Base-by-base conservation (phyloP, 2,113 vertebrate genomes). In the Pantherophis guttatus region DNA sequence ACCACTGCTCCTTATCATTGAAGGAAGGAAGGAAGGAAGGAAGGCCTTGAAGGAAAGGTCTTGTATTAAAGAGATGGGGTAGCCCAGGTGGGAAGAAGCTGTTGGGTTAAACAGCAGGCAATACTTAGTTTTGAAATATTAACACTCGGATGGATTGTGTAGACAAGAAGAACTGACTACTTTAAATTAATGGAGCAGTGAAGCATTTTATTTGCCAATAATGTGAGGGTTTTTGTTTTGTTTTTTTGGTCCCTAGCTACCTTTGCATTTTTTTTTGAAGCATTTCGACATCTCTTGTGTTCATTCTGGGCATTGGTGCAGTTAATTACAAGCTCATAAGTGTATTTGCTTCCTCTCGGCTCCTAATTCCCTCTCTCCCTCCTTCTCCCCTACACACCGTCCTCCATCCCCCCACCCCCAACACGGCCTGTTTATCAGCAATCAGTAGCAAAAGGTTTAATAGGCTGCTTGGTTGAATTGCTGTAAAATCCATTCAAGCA, bases 291-390 rank as follows among this genome's bases (percentile, higher is more conserved):
- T 94, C 92, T 52, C 92, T 7, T 81, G 52, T 95, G 90, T 52
- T 96, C 93, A 96, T 96, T 96, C 93, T 96, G 96, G 23, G 53
- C 96, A 94, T 95, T 94, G 92, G 94, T 97, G 96, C 93, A 94
- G 93, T 65, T 97, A 95, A 97, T 96, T 94, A 95, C 93, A 75
- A 91, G 94, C 95, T 96, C 94, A 96, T 33, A 96, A 94, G 90
- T 86, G 87, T 75, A 0, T 92, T 62, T 94, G 62, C 89, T 12
- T 19, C 50, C 44, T 21, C 26, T n/a, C 0, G 3, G 5, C 65
- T 75, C 29, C 33, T 8, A 39, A 6, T 3, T n/a, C 29, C 48
- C 29, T 12, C 13, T 8, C 3, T 44, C 39, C 54, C 9, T 55
- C 54, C 9, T 55, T 85, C 33, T 54, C 15, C 1, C 26, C 44